Evolutionary conservation across 2,797 vertebrate species (phyloP).

Genomic region (Xiphorhynchus erythropygius): DNA sequence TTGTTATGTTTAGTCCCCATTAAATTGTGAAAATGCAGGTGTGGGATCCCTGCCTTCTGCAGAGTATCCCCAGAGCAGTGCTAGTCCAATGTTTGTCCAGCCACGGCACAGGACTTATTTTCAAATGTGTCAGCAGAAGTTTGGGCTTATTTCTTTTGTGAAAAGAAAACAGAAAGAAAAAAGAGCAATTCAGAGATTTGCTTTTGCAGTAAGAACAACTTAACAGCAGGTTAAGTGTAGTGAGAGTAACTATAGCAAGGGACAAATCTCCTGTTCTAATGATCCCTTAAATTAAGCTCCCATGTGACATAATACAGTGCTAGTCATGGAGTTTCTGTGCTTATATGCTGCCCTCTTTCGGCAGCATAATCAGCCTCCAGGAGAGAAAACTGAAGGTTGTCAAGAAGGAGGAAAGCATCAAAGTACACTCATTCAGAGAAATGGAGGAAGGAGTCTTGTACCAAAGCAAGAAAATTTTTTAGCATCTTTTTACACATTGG

Average conservation of each 20-base stretch:
- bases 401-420: neutral
- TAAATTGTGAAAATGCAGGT: neutral
- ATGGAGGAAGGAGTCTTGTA: neutral
- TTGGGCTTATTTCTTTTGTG: neutral
- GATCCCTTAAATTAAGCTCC: neutral
- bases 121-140: neutral
- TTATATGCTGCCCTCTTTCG: constrained; percentile 27
- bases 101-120: neutral
- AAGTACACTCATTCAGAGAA: neutral
- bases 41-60: neutral
- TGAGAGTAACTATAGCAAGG: neutral
- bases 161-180: neutral
- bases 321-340: neutral
- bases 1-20: neutral
- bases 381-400: neutral
- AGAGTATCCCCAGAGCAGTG: neutral
- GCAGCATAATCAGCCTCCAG: neutral
- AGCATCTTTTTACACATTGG: neutral
- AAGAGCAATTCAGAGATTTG: neutral
- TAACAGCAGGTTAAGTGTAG: neutral
- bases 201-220: neutral
- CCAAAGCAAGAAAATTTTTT: neutral
- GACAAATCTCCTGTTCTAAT: neutral
- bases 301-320: neutral
- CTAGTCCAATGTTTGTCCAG: neutral